Base-by-base conservation (phyloP, 2,888 invertebrate genomes). In the Apodemia mormo region DNA sequence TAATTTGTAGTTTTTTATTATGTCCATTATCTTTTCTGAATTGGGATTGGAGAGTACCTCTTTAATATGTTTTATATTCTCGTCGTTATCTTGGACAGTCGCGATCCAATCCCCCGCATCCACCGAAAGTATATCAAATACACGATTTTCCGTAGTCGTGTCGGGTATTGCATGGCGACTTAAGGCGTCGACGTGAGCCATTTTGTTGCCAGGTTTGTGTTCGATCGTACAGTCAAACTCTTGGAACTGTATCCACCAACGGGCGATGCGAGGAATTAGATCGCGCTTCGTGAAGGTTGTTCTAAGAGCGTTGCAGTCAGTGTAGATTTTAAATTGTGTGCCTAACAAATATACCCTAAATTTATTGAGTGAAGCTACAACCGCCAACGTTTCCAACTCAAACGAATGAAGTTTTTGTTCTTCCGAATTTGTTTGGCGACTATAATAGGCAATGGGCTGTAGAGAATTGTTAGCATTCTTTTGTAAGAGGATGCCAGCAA, bases 311-410 rank as follows among this genome's bases (percentile, higher is more conserved):
- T 71, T 77, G 70, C 75, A 77, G 22, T 78, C 76, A 0, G 77
- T 74, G 0, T 74, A 9, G 3, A 76, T 70, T 64, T 68, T 75
- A 40, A 78, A 77, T 10, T 64, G 52, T 9, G 71, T 67, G 0
- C 77, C 76, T 45, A 77, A 29, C 0, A 77, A 30, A 67, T 76
- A 76, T 0, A 76, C 75, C 4, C 76, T 54, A 65, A 78, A 78
- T 52, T 69, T 72, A n/a, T 70, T 56, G 10, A 78, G 64, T 12
- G 75, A 73, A 2, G 68, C 40, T 33, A 76, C 49, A n/a, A 64
- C n/a, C 0, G 33, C 37, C 3, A 64, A 37, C 8, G 64, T 12
- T 37, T 64, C 64, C 37, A 64, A 64, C 33, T 66, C 66, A 30
- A 43, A 22, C 22, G n/a, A 43, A 29, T 66, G n/a, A 12, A n/a